Percentiles rank a stretch among this genome's conserved stretches.
phyloP scores from a whole-genome alignment of 1,140 invertebrate species.

The Meloidogyne hapla region DNA sequence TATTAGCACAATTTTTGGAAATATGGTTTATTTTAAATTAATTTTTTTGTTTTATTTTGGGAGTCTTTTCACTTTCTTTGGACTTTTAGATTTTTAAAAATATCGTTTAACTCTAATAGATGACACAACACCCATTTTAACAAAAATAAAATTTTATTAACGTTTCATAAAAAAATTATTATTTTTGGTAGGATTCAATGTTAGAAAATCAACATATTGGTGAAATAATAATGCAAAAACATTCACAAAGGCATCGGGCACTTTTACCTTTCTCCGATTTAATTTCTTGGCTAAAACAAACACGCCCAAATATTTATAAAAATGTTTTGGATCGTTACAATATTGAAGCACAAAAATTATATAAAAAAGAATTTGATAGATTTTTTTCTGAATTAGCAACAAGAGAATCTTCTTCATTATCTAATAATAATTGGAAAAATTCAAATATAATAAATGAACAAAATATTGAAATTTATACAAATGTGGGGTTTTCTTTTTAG shows the following conservation, averaged over 20 bases:
- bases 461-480: slow-evolving; percentile 31
- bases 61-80: no score
- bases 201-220: slow-evolving; percentile 41
- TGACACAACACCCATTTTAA: no score
- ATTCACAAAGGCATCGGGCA: slow-evolving; percentile 46
- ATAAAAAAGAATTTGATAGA: slow-evolving; percentile 47
- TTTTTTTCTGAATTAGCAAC: slow-evolving; percentile 42
- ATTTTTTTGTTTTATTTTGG: slow-evolving; percentile 5
- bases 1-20: slow-evolving; percentile 44
- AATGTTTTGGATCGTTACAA: slow-evolving; percentile 46
- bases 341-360: slow-evolving; percentile 34
- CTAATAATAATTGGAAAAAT: slow-evolving; percentile 17
- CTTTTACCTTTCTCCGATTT: slow-evolving; percentile 44
- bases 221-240: slow-evolving; percentile 46
- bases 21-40: slow-evolving; percentile 42
- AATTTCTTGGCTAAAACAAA: slow-evolving; percentile 41
- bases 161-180: slow-evolving; percentile 4
- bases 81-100: no score
- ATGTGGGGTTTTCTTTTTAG: slow-evolving; percentile 17
- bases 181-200: slow-evolving; percentile 38
- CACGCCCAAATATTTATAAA: slow-evolving; percentile 35
- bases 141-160: no score
- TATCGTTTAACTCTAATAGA: no score
- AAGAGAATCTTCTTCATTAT: neutral
- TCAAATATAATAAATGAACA: slow-evolving; percentile 16